Percentiles rank a stretch among this genome's conserved stretches.
Conservation (phyloP, 2,888 invertebrate genomes). For the Cerceris ruficornis region DNA sequence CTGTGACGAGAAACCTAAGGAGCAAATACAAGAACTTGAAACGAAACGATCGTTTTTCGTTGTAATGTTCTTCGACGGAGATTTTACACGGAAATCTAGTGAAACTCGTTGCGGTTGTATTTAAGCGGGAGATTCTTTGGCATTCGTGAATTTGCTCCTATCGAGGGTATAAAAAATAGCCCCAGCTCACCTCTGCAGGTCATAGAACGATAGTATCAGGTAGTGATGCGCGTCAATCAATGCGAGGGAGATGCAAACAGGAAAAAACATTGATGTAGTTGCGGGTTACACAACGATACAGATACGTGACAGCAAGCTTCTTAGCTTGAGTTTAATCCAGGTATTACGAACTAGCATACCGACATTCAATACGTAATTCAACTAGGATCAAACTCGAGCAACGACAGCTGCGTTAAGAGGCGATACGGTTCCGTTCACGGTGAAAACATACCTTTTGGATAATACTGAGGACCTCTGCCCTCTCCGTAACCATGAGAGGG, state of each 20-base stretch:
- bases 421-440: neutral
- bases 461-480: constrained; percentile 87
- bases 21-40: constrained; percentile 59
- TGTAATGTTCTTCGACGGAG: neutral
- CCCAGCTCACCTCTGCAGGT: constrained; percentile 81
- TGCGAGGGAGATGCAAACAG: constrained; percentile 79
- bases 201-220: constrained; percentile 80
- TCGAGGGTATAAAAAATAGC: constrained; percentile 72
- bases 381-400: constrained; percentile 64
- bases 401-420: constrained; percentile 45
- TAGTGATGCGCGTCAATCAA: constrained; percentile 81
- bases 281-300: constrained; percentile 67
- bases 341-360: constrained; percentile 29
- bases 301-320: constrained; percentile 51
- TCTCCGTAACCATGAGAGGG: constrained; percentile 88
- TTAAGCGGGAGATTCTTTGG: neutral
- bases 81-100: constrained; percentile 9
- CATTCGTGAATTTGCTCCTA: constrained; percentile 74
- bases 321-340: constrained; percentile 63
- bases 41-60: neutral
- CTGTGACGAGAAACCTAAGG: constrained; percentile 41
- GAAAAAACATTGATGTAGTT: constrained; percentile 80
- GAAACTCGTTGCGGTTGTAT: constrained; percentile 6
- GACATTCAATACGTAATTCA: constrained; percentile 27
- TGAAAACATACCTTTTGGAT: constrained; percentile 85